Base-by-base conservation (phyloP, 2,113 vertebrate genomes). In the Arothron firmamentum region DNA sequence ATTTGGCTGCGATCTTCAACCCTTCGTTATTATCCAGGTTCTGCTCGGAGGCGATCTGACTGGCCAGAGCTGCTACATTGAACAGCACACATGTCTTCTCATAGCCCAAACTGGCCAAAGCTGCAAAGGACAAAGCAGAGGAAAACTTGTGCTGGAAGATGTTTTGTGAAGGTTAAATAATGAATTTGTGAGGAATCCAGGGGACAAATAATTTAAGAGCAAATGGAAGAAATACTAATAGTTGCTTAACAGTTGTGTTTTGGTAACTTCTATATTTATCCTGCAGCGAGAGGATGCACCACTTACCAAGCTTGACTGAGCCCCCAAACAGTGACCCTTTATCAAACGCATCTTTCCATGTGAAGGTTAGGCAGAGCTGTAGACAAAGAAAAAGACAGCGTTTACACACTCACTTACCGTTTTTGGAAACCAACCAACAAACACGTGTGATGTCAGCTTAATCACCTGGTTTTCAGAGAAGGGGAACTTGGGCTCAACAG, bases 291-390 rank as follows among this genome's bases (percentile, higher is more conserved):
- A 45, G 43, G 43, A 1, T 14, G 16, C 43, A 47, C 17, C 50
- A 65, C 94, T 90, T 91, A 98, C 96, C 92, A 56, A 99, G 70
- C 83, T 99, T 99, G 80, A 95, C 95, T 23, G 97, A 98, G 72
- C 96, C 95, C 58, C 95, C 95, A 75, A 99, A 99, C 55, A 99
- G 90, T 0, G 96, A 98, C 73, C 97, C 97, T 94, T 98, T 99
- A 86, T 99, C 97, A 85, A 99, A 99, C 64, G 97, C 96, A 91
- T 99, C 97, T 82, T 98, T 98, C 97, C 97, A 99, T 0, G 96
- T 98, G 86, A 99, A 99, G 16, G 95, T 98, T 81, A 99, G 86
- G 83, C 95, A 97, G 76, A 99, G 88, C 97, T 98, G 81, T 56
- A 74, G 81, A 9, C 34, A 78, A 77, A 74, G 58, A 78, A 14